phyloP scores from a whole-genome alignment of 2,797 vertebrate species.

The Scolopax rusticola region DNA sequence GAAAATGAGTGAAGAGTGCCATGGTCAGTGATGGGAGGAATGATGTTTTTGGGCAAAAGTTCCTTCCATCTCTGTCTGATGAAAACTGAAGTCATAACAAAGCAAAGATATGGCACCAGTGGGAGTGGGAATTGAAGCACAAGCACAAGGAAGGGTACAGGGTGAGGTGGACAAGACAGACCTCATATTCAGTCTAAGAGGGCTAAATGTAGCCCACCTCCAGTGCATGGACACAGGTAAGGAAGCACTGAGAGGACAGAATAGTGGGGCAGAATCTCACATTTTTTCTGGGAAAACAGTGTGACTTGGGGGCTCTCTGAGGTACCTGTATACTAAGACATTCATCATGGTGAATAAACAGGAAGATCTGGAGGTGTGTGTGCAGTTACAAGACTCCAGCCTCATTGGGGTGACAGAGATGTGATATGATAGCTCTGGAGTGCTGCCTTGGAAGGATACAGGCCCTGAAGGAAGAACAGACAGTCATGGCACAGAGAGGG shows the following conservation, averaged over 20 bases:
- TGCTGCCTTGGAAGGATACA: neutral
- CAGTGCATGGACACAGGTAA: neutral
- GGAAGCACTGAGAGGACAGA: neutral
- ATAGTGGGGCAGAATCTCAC: neutral
- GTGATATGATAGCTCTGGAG: neutral
- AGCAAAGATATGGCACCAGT: neutral
- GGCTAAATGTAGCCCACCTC: neutral
- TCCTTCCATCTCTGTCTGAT: neutral
- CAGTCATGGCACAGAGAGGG: neutral
- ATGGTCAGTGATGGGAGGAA: neutral
- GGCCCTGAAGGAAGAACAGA: neutral
- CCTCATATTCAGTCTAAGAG: accelerated
- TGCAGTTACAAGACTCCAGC: neutral
- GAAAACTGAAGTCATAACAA: neutral
- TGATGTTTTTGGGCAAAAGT: neutral
- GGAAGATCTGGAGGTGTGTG: neutral
- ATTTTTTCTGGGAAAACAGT: neutral
- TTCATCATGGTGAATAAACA: neutral
- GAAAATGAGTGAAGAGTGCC: neutral
- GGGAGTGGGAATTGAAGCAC: neutral
- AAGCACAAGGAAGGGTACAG: neutral
- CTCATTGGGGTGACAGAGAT: neutral
- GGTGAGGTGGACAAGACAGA: neutral
- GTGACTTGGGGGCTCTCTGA: neutral
- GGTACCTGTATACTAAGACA: neutral